These are phyloP conservation scores for Tonatia bakeri DNA, from an alignment of 2,113 vertebrate species.

Conservation along the genomic window DNA sequence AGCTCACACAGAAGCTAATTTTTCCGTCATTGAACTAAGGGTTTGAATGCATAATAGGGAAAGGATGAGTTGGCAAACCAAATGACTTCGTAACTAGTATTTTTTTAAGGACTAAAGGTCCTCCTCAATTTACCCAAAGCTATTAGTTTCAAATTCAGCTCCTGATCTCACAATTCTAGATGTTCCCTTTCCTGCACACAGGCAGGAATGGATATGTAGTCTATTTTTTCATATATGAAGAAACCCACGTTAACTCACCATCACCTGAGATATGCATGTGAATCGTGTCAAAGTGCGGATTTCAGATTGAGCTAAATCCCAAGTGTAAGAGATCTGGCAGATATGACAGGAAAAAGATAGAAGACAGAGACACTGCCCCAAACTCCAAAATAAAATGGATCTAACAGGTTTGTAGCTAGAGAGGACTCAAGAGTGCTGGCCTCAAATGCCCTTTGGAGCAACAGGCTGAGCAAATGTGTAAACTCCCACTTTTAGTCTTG, in stretches of 20 bases:
- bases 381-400: not conserved
- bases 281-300: not conserved
- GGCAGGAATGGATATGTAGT: not conserved
- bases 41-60: slow-evolving; percentile 18
- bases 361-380: not conserved
- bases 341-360: not conserved
- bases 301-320: not conserved
- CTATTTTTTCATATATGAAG: not conserved
- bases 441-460: not conserved
- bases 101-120: not conserved
- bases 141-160: not conserved
- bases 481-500: not conserved
- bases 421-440: not conserved
- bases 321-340: not conserved
- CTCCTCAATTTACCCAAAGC: not conserved
- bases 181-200: not conserved
- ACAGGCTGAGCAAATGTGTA: not conserved
- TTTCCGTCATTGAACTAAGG: slow-evolving; percentile 11
- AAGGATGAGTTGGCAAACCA: not conserved
- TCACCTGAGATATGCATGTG: not conserved
- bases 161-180: not conserved
- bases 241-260: not conserved
- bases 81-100: not conserved
- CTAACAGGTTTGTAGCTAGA: not conserved
- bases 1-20: slow-evolving; percentile 36